Percentiles rank a stretch among this genome's conserved stretches.
Conservation (phyloP, 2,888 invertebrate genomes). For the Chesias legatella region DNA sequence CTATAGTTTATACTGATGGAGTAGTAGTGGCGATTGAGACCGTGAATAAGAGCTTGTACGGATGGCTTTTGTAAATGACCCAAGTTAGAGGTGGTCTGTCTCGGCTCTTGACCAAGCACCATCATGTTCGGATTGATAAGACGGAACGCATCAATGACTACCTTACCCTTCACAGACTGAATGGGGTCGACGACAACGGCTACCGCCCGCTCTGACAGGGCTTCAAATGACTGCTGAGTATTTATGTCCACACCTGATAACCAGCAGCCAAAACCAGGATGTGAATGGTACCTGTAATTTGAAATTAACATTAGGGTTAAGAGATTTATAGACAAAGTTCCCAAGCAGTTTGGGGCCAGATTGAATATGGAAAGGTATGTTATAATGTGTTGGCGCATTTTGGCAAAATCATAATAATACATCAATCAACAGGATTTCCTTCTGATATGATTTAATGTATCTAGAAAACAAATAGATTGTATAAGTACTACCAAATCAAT, state of each 20-base stretch:
- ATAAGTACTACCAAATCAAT: too few relatives aligned
- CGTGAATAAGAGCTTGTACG: constrained; percentile 99
- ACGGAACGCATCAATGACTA: constrained; percentile 99
- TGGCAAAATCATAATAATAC: too few relatives aligned
- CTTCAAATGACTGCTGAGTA: constrained; percentile 99
- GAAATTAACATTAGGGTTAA: too few relatives aligned
- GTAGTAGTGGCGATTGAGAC: constrained; percentile 98
- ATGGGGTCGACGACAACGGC: constrained; percentile 99
- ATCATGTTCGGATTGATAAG: constrained; percentile 99
- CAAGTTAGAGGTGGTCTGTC: constrained; percentile 99
- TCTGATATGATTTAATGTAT: too few relatives aligned
- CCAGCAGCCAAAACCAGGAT: constrained; percentile 99
- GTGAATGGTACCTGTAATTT: constrained; percentile 93
- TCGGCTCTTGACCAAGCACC: constrained; percentile 98
- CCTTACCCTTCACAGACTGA: constrained; percentile 99
- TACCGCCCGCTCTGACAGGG: constrained; percentile 97
- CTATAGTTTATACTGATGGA: constrained; percentile 99
- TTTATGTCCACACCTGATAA: constrained; percentile 99
- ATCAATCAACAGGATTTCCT: too few relatives aligned
- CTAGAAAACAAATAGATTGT: too few relatives aligned
- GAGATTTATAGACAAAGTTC: too few relatives aligned
- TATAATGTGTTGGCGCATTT: too few relatives aligned
- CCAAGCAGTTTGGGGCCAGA: too few relatives aligned
- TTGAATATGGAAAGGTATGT: too few relatives aligned
- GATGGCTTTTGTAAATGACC: constrained; percentile 99